Evolutionary conservation across 1,140 invertebrate genomes (phyloP).

Genomic region (Chrysomallon squamiferum): DNA sequence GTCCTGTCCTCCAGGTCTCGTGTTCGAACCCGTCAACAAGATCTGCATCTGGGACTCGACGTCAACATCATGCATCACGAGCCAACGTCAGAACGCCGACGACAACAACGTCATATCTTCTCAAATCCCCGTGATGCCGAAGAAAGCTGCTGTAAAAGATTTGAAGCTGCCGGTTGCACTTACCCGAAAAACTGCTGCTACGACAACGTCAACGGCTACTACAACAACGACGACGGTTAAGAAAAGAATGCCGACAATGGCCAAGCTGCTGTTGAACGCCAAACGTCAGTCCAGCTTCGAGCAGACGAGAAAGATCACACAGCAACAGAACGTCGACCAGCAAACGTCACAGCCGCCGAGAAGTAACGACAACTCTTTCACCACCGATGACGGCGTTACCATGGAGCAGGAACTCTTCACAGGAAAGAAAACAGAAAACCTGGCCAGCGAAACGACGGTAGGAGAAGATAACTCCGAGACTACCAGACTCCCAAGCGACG

Average conservation of each 20-base stretch:
- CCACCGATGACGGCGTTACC: too few species aligned
- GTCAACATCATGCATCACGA: constrained; percentile 2
- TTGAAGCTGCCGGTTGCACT: background rate
- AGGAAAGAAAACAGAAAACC: too few species aligned
- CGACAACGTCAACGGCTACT: background rate
- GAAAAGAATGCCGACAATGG: background rate
- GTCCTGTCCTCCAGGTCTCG: constrained; percentile 14
- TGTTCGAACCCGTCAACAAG: constrained; percentile 16
- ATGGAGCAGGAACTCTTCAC: too few species aligned
- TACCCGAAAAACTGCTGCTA: background rate
- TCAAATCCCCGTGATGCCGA: background rate
- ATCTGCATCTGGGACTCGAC: constrained; percentile 24
- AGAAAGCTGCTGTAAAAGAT: background rate
- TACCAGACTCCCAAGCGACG: too few species aligned
- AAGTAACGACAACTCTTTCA: background rate
- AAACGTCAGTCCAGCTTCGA: background rate
- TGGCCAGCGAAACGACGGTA: too few species aligned
- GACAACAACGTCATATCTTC: background rate
- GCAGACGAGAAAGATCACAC: background rate
- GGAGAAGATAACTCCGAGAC: too few species aligned
- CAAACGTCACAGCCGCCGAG: background rate
- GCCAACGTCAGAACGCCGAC: background rate
- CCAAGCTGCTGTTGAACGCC: background rate
- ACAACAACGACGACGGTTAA: background rate
- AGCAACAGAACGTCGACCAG: background rate